phyloP scores from a whole-genome alignment of 2,888 invertebrate genomes.

The Agrochola circellaris region DNA sequence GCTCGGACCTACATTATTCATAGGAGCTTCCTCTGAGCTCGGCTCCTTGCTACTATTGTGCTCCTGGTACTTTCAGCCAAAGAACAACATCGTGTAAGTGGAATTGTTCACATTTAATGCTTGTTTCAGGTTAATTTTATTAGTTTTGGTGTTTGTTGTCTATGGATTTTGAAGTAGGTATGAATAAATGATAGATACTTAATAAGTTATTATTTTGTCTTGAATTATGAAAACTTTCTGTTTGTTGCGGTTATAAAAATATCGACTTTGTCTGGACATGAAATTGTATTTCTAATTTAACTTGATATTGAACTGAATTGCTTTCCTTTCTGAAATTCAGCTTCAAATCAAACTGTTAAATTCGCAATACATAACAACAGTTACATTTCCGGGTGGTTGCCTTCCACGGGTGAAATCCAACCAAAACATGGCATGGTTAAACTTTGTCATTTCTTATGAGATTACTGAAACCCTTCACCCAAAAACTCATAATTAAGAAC shows the following conservation, averaged over 20 bases:
- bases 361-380: not conserved
- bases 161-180: not conserved
- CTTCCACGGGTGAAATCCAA: not conserved
- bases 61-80: conserved; percentile 30
- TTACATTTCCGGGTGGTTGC: conserved; percentile 3
- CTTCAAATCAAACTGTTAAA: conserved; percentile 6
- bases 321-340: conserved; percentile 1
- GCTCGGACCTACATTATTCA: conserved; percentile 60
- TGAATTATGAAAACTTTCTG: not conserved
- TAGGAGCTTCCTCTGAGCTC: conserved; percentile 39
- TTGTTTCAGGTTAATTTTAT: conserved; percentile 24
- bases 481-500: conserved; percentile 1
- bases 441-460: conserved; percentile 20
- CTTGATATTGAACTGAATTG: not conserved
- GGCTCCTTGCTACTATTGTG: conserved; percentile 27
- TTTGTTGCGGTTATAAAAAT: not conserved
- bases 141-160: not conserved
- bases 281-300: not conserved
- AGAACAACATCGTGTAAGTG: conserved; percentile 35
- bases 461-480: conserved; percentile 18
- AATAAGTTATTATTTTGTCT: not conserved
- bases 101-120: conserved; percentile 22
- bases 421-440: conserved; percentile 10
- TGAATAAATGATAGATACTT: not conserved
- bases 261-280: not conserved